A percentile compares a stretch with the other conserved stretches of the same genome.
phyloP scores from a whole-genome alignment of 1,140 invertebrate genomes.

The Dolichoris vasculosae region DNA sequence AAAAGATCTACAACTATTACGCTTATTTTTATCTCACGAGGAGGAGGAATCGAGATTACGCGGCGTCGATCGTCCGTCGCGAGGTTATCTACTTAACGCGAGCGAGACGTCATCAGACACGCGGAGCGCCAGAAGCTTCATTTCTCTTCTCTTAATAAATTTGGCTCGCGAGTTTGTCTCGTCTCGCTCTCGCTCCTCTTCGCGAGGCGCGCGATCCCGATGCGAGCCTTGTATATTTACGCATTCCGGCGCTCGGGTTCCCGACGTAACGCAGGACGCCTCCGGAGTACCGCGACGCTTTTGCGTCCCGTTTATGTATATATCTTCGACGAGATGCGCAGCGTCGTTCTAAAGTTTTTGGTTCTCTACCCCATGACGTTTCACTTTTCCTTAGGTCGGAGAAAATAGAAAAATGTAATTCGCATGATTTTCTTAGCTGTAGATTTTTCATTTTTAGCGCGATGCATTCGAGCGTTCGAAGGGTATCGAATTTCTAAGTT shows the following conservation, averaged over 20 bases:
- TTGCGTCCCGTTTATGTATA: slow-evolving; percentile 68
- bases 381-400: too few relatives aligned
- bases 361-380: too few relatives aligned
- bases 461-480: too few relatives aligned
- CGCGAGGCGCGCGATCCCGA: not conserved
- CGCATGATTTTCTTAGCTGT: too few relatives aligned
- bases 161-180: slow-evolving; percentile 55
- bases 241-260: slow-evolving; percentile 62
- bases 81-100: not conserved
- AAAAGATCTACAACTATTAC: slow-evolving; percentile 17
- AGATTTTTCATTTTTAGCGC: too few relatives aligned
- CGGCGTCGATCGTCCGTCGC: not conserved
- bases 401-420: too few relatives aligned
- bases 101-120: slow-evolving; percentile 18
- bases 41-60: not conserved
- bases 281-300: slow-evolving; percentile 64
- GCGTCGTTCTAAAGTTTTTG: too few relatives aligned
- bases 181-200: slow-evolving; percentile 25
- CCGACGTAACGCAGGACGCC: slow-evolving; percentile 70
- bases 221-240: slow-evolving; percentile 70
- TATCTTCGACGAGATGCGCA: slow-evolving; percentile 63
- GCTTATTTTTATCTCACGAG: slow-evolving; percentile 35
- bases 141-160: slow-evolving; percentile 46
- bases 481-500: too few relatives aligned
- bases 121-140: not conserved